Evolutionary conservation across 1,140 invertebrate genomes (phyloP), one percentile per base, ranked within the genome.

Genomic region (Drosophila novamexicana): DNA sequence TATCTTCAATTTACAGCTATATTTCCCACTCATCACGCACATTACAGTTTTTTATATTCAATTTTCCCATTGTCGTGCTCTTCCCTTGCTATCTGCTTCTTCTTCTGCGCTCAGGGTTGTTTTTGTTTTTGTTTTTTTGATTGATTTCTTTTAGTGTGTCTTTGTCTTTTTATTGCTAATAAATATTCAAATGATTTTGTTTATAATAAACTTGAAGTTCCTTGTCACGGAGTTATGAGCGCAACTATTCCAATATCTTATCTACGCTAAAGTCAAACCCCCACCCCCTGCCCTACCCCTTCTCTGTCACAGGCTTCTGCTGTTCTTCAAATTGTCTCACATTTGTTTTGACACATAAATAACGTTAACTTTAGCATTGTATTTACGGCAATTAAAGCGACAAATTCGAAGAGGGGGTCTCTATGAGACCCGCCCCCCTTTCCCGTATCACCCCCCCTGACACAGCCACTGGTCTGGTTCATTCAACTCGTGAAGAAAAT

Each of bases 151-250:
- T 53, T 76, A 47, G 47, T 62, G 47, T 62, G 59, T 49, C 39
- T 49, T 59, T 49, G 7, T 61, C 36, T 47, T 34, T 66, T 62
- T 37, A 52, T 47, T 53, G 54, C 53, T 73, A 70, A 75, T 84
- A 81, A 90, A 84, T 84, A 90, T 81, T 81, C 85, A 90, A 84
- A 80, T 75, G 74, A 71, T 81, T 83, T 84, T 88, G 85, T 88
- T 88, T 88, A 89, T 90, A 90, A 90, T 88, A 89, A 88, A 89
- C 75, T 74, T 82, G 64, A 76, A 66, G 50, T 59, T 34, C 44
- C 42, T 75, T 63, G 42, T 10, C 22, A 5, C 63, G 44, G 45
- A 56, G 32, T 50, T 72, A 72, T 65, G 61, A 63, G 29, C 16
- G 22, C 14, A 16, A 45, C 29, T 14, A 59, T 45, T 45, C 22